phyloP scores from a whole-genome alignment of 2,113 vertebrate species.

The Macquaria ambigua region DNA sequence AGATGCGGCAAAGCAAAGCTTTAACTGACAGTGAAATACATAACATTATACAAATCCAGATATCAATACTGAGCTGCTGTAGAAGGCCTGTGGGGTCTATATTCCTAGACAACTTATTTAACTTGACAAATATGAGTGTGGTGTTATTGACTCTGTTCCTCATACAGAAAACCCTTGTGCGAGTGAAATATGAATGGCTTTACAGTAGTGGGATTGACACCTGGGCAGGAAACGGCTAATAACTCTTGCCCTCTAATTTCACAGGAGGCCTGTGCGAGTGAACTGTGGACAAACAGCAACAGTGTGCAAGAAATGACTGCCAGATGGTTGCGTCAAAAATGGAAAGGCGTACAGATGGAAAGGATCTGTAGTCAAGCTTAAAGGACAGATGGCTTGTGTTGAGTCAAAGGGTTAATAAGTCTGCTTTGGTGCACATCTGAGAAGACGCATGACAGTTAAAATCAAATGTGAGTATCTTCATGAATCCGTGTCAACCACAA shows the following conservation, averaged over 20 bases:
- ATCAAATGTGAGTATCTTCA: not conserved
- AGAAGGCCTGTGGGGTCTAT: constrained; percentile 4
- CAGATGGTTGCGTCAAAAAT: not conserved
- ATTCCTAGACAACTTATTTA: constrained; percentile 50
- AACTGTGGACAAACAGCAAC: not conserved
- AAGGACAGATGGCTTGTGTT: constrained; percentile 25
- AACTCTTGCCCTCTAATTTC: constrained; percentile 29
- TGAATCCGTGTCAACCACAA: not conserved
- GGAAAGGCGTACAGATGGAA: not conserved
- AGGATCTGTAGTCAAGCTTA: constrained; percentile 1
- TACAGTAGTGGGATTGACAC: constrained; percentile 17
- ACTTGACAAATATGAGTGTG: constrained; percentile 42
- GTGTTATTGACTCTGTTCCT: constrained; percentile 34
- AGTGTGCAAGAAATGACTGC: not conserved
- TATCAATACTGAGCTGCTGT: constrained; percentile 30
- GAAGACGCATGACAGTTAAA: not conserved
- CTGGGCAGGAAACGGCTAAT: constrained; percentile 8
- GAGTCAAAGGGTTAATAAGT: constrained; percentile 16
- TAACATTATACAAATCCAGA: constrained; percentile 38
- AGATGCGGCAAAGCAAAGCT: constrained; percentile 12
- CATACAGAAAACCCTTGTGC: not conserved
- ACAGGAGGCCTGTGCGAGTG: not conserved
- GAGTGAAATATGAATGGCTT: constrained; percentile 25
- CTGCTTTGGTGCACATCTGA: not conserved
- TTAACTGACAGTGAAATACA: constrained; percentile 42